Base-by-base conservation (phyloP, 2,113 vertebrate genomes). In the Carlito syrichta region DNA sequence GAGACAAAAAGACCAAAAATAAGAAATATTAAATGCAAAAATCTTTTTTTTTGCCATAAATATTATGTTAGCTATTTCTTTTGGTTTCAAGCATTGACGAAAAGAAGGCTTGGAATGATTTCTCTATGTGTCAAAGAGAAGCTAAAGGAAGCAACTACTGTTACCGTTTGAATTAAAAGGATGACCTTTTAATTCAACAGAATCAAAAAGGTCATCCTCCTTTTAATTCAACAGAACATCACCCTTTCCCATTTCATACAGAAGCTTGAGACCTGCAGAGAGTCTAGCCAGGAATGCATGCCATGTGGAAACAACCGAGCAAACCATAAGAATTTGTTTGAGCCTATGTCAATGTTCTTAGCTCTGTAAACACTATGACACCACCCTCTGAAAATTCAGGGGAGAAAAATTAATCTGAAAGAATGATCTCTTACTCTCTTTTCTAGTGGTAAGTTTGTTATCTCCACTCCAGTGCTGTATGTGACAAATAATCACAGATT, bases 61-160 rank as follows among this genome's bases (percentile, higher is more conserved):
- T 82, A 43, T 96, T 69, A 68, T 30, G 4, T 58, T 35, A 43
- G 27, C 14, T 35, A 73, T 71, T 90, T 89, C 45, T 79, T 96
- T 91, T 79, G 54, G 66, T 90, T 88, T 96, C 30, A 88, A 84
- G 81, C 85, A 74, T 11, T 27, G 69, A 89, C 82, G 79, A 92
- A 94, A 90, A 79, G 48, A 38, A 74, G 22, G 22, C 71, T 58
- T 89, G 3, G 77, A 77, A 73, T 38, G 78, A 91, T 89, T 83
- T 94, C 45, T 94, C 48, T 73, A 30, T 0, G 8, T n/a, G 32
- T 94, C 27, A 56, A 93, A 96, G 38, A 92, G 73, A 86, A 40
- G 32, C 68, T 85, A 56, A 56, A 71, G 66, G 48, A 96, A 91
- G 58, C 60, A 78, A 93, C 0, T 38, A 32, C 48, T 45, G 23